These are phyloP conservation scores for Notothenia rossii DNA, from an alignment of 2,113 vertebrate genomes.

Conservation along the genomic window DNA sequence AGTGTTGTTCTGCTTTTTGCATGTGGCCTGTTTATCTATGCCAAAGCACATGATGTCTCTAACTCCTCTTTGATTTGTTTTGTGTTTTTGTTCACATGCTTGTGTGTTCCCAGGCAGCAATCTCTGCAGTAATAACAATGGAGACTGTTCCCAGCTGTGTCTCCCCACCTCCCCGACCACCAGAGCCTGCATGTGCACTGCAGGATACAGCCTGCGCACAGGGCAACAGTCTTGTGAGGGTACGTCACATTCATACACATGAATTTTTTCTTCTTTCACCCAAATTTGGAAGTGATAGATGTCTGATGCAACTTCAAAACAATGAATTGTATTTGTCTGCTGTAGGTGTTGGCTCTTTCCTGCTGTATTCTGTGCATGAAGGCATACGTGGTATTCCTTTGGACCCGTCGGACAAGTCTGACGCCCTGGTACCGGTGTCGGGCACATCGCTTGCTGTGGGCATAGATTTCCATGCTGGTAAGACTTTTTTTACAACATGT, in stretches of 20 bases:
- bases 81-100: slow-evolving; percentile 51
- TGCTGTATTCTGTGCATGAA: slow-evolving; percentile 96
- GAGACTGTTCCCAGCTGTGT: slow-evolving; percentile 97
- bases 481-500: slow-evolving; percentile 13
- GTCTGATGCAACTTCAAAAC: slow-evolving; percentile 1
- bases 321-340: slow-evolving; percentile 19
- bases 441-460: slow-evolving; percentile 96
- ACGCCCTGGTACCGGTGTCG: slow-evolving; percentile 95
- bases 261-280: neutral
- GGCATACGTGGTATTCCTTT: slow-evolving; percentile 96
- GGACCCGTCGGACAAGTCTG: slow-evolving; percentile 95
- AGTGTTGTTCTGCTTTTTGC: slow-evolving; percentile 28
- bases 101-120: slow-evolving; percentile 85
- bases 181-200: slow-evolving; percentile 96
- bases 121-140: slow-evolving; percentile 94
- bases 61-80: slow-evolving; percentile 59
- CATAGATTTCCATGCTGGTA: slow-evolving; percentile 98
- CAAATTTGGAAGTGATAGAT: neutral
- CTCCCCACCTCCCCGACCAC: slow-evolving; percentile 91
- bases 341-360: slow-evolving; percentile 96
- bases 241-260: slow-evolving; percentile 52
- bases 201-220: slow-evolving; percentile 93
- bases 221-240: slow-evolving; percentile 97
- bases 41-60: slow-evolving; percentile 30
- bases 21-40: slow-evolving; percentile 40